These are phyloP conservation scores for Abscondita cerata DNA, from an alignment of 2,888 invertebrate genomes.

Conservation along the genomic window DNA sequence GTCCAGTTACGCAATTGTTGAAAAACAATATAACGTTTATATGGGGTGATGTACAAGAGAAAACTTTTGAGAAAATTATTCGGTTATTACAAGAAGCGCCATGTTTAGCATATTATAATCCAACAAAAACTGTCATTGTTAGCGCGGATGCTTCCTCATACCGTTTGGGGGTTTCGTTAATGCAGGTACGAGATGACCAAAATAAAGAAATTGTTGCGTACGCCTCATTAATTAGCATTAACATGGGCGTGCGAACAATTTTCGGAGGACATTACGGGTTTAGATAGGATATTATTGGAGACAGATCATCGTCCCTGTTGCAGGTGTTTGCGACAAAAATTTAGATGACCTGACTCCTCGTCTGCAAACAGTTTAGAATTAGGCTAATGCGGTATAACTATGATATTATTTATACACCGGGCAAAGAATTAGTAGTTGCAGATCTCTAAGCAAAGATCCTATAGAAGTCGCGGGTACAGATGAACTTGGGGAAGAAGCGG, in stretches of 20 bases:
- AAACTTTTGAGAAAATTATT: not conserved
- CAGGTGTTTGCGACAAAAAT: too few species aligned
- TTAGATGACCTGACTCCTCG: conserved; percentile 41
- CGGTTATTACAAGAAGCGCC: too few species aligned
- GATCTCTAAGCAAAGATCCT: conserved; percentile 1
- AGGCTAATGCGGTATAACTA: conserved; percentile 46
- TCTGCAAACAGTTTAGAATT: conserved; percentile 50
- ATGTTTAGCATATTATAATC: not conserved
- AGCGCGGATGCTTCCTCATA: not conserved
- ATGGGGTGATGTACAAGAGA: too few species aligned
- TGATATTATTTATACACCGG: conserved; percentile 43
- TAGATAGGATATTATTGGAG: too few species aligned
- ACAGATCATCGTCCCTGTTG: too few species aligned
- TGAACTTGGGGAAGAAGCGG: not conserved
- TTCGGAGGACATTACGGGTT: conserved; percentile 24
- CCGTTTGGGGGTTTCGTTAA: not conserved
- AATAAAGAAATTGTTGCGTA: too few species aligned
- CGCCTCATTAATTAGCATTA: too few species aligned
- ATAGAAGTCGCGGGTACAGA: not conserved
- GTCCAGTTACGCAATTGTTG: too few species aligned
- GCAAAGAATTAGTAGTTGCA: conserved; percentile 27
- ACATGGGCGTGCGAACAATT: conserved; percentile 1
- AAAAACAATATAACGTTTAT: too few species aligned
- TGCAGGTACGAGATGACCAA: not conserved
- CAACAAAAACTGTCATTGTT: not conserved